Base-by-base conservation (phyloP, 2,888 invertebrate genomes). In the Clanis bilineata region DNA sequence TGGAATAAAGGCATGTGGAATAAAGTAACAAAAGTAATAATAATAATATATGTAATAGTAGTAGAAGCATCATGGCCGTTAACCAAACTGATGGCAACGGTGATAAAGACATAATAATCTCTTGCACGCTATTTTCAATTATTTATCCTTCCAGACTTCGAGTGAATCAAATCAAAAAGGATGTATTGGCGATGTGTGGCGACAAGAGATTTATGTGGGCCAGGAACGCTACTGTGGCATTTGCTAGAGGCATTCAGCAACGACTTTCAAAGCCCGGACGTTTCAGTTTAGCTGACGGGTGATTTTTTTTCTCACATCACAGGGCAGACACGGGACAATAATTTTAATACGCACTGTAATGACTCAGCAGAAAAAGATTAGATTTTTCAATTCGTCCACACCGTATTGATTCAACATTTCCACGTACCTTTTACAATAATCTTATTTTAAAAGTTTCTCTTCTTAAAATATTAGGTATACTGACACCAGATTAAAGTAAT, bases 161-260 rank as follows among this genome's bases (percentile, higher is more conserved):
- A 12, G 68, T 81, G n/a, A 79, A 79, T 39, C 76, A 80, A 64
- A 71, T 82, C 32, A 86, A 86, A 71, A 83, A 80, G 60, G 85
- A 88, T 39, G 70, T 85, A 7, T 47, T 82, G 22, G 77, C 82
- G 1, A 73, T 88, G 61, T 85, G 79, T 56, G 76, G 71, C 0
- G 85, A 87, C 62, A 86, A 86, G 64, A 77, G 83, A 21, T 87
- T 86, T 59, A 54, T 73, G 6, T 92, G 90, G 91, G 87, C 89
- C 0, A 80, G 89, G 18, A 86, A 89, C 64, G 90, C 91, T 4
- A 88, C 89, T 0, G 85, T 92, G 7, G 82, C 85, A 2, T 88
- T 92, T 56, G 91, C 91, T 0, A 76, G 79, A 36, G 90, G 90
- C 59, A 84, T 91, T 25, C 89, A 89, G 56, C 85, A 85, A 62